phyloP scores from a whole-genome alignment of 1,140 invertebrate species.

The Philopotamus ludificatus region DNA sequence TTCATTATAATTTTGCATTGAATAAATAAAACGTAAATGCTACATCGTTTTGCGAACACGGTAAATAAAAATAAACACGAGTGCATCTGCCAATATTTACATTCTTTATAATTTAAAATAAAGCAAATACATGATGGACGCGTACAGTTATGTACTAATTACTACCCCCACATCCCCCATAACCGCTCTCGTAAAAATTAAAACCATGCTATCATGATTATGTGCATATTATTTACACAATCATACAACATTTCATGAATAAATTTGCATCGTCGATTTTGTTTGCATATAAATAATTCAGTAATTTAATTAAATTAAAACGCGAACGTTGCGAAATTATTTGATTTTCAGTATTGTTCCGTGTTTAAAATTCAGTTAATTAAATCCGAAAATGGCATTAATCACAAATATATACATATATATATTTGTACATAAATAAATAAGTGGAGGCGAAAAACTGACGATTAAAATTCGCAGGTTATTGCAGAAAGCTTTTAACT shows the following conservation, averaged over 20 bases:
- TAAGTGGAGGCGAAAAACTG: not conserved
- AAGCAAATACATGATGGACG: no score
- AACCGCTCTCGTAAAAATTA: no score
- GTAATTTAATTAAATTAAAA: not conserved
- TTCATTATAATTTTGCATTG: no score
- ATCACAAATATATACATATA: no score
- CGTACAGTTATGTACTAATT: no score
- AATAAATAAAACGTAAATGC: no score
- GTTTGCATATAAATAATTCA: not conserved
- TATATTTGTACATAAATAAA: constrained; percentile 1
- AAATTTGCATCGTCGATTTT: not conserved
- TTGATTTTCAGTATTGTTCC: not conserved
- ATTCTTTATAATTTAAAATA: no score
- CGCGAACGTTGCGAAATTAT: not conserved
- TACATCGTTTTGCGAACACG: no score
- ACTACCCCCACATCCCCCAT: no score
- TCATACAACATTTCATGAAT: not conserved
- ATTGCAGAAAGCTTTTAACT: constrained; percentile 24
- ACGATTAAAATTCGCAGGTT: constrained; percentile 17
- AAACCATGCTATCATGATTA: no score
- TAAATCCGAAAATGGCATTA: not conserved
- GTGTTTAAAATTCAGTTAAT: not conserved
- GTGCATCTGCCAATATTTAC: no score
- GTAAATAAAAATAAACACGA: no score
- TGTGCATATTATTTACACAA: not conserved